Evolutionary conservation across 2,797 vertebrate species (phyloP), one percentile per base, ranked within the genome.

Genomic region (Thalassophryne amazonica): DNA sequence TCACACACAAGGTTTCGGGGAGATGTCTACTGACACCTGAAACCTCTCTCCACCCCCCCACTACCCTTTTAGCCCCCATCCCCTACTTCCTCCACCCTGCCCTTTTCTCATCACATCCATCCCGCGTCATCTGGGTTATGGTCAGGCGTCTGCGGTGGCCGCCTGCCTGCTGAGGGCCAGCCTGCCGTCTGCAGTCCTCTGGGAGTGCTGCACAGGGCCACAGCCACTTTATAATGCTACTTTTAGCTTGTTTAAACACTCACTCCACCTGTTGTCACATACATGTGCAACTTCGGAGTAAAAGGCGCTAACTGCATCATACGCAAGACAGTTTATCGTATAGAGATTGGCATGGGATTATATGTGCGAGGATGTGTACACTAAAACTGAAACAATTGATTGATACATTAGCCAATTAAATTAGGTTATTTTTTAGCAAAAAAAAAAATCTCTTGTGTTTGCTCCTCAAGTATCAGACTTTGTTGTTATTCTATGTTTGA

Each of bases 1-100:
- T 71, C 64, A 69, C 70, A 78, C 74, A 75, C 63, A 75, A 76
- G 62, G 74, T 81, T 84, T 81, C 56, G 48, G 78, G 79, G 76
- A 85, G 80, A 84, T 83, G 78, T 80, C 80, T 60, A 48, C 60
- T 53, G 80, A 81, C 20, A 88, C 80, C 69, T 55, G 77, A 86
- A 69, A 78, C 39, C 30, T 36, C 45, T 47, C 28, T 27, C 41
- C 29, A 5, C 60, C 66, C 65, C 53, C 63, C 46, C 39, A 76
- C 29, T 54, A 77, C 60, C 69, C 71, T 85, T 82, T 79, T 83
- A 75, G 58, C 34, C 40, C 11, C 43, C 15, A 10, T 50, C 51
- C 51, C 29, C 67, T 38, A 59, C 68, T 69, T 67, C 69, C 73
- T 67, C 61, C 53, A 17, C 63, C 50, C 55, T 27, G 1, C 65